Evolutionary conservation across 2,797 vertebrate genomes (phyloP), one percentile per base, ranked within the genome.

Genomic region (Alcedo atthis): DNA sequence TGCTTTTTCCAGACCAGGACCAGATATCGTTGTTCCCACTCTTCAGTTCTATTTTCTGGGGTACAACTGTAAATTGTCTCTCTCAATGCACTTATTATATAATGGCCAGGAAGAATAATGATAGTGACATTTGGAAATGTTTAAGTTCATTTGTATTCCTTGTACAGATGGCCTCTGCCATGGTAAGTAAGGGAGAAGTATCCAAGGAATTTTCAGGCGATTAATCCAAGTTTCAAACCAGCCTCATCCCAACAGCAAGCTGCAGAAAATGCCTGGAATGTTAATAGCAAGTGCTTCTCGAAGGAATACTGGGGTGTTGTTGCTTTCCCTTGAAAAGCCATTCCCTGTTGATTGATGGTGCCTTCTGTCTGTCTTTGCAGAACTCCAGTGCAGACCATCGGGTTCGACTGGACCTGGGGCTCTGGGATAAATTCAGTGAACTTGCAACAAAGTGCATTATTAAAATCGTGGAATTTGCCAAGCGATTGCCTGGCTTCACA

Each of bases 391-490:
- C 99, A 19, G 99, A 99, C 92, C 98, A 99, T 94, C 97, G 99
- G 85, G 98, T 99, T 95, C 98, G 98, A 84, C 97, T 99, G 97
- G 99, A 99, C 97, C 98, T 99, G 30, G 99, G 98, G 25, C 98
- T 99, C 49, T 99, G 99, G 99, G 99, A 99, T 97, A 99, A 99
- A 97, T 99, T 99, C 98, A 99, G 99, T 40, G 99, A 99, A 85
- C 98, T 99, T 93, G 98, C 99, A 96, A 99, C 99, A 40, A 99
- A 99, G 98, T 99, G 99, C 98, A 99, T 99, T 98, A 98, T 99
- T 96, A 99, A 99, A 97, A 99, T 99, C 94, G 99, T 99, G 97
- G 98, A 99, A 97, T 99, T 99, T 92, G 99, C 99, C 88, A 99
- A 99, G 96, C 97, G 98, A 51, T 98, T 99, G 89, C 99, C 99